Conservation (phyloP, 2,797 vertebrate species). For the Distichodus sexfasciatus region DNA sequence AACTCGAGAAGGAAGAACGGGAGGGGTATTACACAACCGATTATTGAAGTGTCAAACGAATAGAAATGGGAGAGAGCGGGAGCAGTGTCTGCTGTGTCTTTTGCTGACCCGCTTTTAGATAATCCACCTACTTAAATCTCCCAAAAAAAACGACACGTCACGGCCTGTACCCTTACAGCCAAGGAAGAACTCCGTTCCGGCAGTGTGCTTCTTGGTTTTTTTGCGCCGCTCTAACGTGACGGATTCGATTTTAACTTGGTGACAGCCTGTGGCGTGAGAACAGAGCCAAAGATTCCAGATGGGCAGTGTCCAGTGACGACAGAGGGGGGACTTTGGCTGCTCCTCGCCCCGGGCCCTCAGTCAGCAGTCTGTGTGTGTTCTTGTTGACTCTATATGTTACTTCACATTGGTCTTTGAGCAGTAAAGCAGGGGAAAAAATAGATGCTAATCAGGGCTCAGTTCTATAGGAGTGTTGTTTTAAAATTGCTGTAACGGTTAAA, state of each 20-base stretch:
- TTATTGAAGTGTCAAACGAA: slow-evolving; percentile 41
- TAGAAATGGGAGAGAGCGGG: slow-evolving; percentile 32
- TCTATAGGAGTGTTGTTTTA: background rate
- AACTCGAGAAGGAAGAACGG: slow-evolving; percentile 30
- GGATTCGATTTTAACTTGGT: slow-evolving; percentile 18
- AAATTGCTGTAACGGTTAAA: background rate
- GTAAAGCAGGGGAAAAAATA: background rate
- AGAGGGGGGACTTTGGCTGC: slow-evolving; percentile 18
- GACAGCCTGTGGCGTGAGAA: slow-evolving; percentile 32
- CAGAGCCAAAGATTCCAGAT: slow-evolving; percentile 34
- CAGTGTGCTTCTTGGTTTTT: slow-evolving; percentile 8
- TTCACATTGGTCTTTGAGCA: background rate
- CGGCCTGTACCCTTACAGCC: too few species aligned
- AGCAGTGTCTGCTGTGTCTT: slow-evolving; percentile 62
- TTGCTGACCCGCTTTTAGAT: slow-evolving; percentile 73
- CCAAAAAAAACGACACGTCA: slow-evolving; percentile 66
- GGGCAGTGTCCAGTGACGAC: slow-evolving; percentile 22
- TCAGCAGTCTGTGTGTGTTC: background rate
- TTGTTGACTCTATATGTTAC: slow-evolving; percentile 13
- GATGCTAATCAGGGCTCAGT: background rate
- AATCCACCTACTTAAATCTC: slow-evolving; percentile 71
- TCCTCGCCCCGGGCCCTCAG: background rate
- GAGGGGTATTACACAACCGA: slow-evolving; percentile 36
- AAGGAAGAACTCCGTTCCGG: slow-evolving; percentile 18
- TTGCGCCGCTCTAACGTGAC: slow-evolving; percentile 24